Base-by-base conservation (phyloP, 2,888 invertebrate genomes). In the Idaea dimidiata region DNA sequence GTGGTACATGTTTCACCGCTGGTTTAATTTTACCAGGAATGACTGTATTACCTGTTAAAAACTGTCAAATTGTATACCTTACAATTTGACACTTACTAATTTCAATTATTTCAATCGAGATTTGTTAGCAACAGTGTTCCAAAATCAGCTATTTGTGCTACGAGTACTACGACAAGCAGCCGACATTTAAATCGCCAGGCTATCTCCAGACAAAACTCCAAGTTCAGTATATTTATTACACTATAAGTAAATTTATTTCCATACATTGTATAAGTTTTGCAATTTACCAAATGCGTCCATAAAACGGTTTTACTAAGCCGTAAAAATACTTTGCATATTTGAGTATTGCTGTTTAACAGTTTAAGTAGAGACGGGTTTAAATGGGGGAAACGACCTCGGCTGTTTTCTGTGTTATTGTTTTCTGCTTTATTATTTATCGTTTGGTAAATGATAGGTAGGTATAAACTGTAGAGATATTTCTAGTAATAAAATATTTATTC, bases 271-370 rank as follows among this genome's bases (percentile, higher is more conserved):
- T 61, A 73, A 70, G 66, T 66, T 70, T 66, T 62, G 70, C 66
- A 70, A 72, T 73, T 70, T 71, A 65, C 67, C 66, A 67, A 69
- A 66, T 66, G 66, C 61, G 64, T 63, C 61, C 66, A 68, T 73
- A 72, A 76, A 70, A 63, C 57, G 58, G 62, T 68, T 75, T 73
- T 74, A 72, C 66, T 65, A 64, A 60, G 64, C 69, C 53, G 60
- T 70, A 67, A 74, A 70, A 73, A 72, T 70, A 69, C 68, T 71
- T 72, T 67, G 67, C 66, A 72, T 69, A 66, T 67, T 64, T 60
- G 62, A 63, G 66, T 66, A 63, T 66, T 66, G 63, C 62, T 62
- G 16, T 54, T 66, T 64, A 59, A 62, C 62, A 24, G 43, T 43
- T 14, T 43, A 43, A 43, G 43, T 43, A 43, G 33, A 33, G 14